Conservation (phyloP, 2,888 invertebrate genomes). For the Phyllotreta striolata region DNA sequence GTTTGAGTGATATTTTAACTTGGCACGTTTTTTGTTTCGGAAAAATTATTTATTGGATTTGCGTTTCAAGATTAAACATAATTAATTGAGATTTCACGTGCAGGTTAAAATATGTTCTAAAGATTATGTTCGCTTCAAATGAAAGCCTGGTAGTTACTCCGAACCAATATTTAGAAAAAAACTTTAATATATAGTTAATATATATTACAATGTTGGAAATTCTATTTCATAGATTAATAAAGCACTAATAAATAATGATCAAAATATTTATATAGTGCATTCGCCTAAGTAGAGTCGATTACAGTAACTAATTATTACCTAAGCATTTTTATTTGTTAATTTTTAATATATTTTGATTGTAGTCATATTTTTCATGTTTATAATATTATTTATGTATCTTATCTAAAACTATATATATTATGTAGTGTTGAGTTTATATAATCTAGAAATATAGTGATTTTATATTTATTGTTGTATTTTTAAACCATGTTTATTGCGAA, state of each 20-base stretch:
- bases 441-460: constrained; percentile 41
- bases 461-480: constrained; percentile 32
- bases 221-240: constrained; percentile 30
- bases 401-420: constrained; percentile 41
- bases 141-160: constrained; percentile 34
- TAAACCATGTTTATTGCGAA: no score
- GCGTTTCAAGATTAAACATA: not conserved
- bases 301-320: constrained; percentile 2
- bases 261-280: constrained; percentile 44
- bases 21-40: constrained; percentile 13
- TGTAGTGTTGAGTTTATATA: constrained; percentile 45
- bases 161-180: constrained; percentile 42
- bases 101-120: constrained; percentile 11
- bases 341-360: constrained; percentile 33
- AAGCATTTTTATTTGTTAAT: constrained; percentile 24
- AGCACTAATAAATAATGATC: constrained; percentile 47
- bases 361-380: constrained; percentile 45
- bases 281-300: constrained; percentile 32
- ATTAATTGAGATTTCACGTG: not conserved
- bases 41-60: not conserved
- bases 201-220: constrained; percentile 51
- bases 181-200: constrained; percentile 52
- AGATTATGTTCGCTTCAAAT: constrained; percentile 9
- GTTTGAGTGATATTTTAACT: constrained; percentile 12
- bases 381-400: constrained; percentile 41